Conservation (phyloP, 2,888 invertebrate genomes). For the Yponomeuta evonymella region DNA sequence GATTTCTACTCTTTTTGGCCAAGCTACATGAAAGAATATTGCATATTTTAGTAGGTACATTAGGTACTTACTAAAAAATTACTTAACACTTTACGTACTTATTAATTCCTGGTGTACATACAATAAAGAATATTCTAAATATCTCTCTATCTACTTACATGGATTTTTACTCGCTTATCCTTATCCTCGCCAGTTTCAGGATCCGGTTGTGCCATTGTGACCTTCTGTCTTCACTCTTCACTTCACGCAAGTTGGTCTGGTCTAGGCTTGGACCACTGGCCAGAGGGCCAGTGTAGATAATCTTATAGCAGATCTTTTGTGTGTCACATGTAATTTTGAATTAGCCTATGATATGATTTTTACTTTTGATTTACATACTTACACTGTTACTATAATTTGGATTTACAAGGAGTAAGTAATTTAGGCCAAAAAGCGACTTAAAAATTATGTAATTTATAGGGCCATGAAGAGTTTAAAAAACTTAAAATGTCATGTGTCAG, state of each 20-base stretch:
- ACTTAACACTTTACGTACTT: too few relatives aligned
- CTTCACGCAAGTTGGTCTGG: neutral
- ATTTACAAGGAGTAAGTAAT: neutral
- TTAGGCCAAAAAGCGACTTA: neutral
- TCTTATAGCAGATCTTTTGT: neutral
- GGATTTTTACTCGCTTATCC: constrained; percentile 39
- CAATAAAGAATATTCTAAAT: too few relatives aligned
- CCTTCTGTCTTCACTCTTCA: neutral
- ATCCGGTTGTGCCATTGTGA: constrained; percentile 31
- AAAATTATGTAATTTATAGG: neutral
- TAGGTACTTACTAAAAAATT: too few relatives aligned
- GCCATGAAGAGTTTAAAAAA: too few relatives aligned
- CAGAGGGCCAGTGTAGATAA: neutral
- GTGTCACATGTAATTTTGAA: neutral
- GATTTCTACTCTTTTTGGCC: too few relatives aligned
- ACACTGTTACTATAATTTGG: neutral
- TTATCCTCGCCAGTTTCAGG: constrained; percentile 36
- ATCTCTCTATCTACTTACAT: constrained; percentile 37
- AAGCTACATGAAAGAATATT: neutral
- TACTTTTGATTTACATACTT: neutral
- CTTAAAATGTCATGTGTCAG: too few relatives aligned
- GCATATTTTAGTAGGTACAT: too few relatives aligned
- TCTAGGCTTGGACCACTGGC: neutral
- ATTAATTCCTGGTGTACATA: too few relatives aligned
- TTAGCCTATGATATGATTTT: neutral